phyloP scores from a whole-genome alignment of 2,797 vertebrate species.

The Atherinosoma microstoma region DNA sequence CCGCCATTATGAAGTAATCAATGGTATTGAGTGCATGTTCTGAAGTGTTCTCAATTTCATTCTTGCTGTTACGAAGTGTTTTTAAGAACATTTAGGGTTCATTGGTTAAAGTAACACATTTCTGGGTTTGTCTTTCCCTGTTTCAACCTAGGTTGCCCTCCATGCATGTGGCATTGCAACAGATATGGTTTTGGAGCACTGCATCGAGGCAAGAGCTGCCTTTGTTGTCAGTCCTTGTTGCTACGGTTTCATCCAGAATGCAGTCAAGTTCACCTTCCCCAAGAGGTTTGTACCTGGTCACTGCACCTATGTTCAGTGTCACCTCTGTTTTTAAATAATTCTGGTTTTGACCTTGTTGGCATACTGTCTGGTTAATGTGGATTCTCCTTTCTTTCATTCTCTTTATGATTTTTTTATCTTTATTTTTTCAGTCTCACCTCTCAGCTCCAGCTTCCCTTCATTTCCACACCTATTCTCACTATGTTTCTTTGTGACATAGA shows the following conservation, averaged over 20 bases:
- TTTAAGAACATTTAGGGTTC: conserved; percentile 1
- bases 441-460: conserved; percentile 9
- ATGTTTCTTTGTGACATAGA: not conserved
- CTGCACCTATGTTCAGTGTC: not conserved
- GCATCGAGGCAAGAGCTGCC: conserved; percentile 86
- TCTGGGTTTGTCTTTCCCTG: not conserved
- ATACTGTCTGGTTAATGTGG: conserved; percentile 21
- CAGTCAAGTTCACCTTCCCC: conserved; percentile 92
- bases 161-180: conserved; percentile 97
- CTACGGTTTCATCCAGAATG: conserved; percentile 98
- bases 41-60: conserved; percentile 16
- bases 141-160: conserved; percentile 88
- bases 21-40: conserved; percentile 31
- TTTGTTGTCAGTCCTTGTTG: conserved; percentile 96
- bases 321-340: conserved; percentile 15
- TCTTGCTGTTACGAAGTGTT: not conserved
- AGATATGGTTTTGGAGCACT: conserved; percentile 96
- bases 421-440: conserved; percentile 13
- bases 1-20: conserved; percentile 56
- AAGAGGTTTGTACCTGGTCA: conserved; percentile 85
- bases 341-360: conserved; percentile 27
- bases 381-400: not conserved
- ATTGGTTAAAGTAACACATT: conserved; percentile 6
- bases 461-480: conserved; percentile 11
- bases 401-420: not conserved